phyloP scores from a whole-genome alignment of 64 coral and sea anemone genomes.

The Montipora sp. region DNA sequence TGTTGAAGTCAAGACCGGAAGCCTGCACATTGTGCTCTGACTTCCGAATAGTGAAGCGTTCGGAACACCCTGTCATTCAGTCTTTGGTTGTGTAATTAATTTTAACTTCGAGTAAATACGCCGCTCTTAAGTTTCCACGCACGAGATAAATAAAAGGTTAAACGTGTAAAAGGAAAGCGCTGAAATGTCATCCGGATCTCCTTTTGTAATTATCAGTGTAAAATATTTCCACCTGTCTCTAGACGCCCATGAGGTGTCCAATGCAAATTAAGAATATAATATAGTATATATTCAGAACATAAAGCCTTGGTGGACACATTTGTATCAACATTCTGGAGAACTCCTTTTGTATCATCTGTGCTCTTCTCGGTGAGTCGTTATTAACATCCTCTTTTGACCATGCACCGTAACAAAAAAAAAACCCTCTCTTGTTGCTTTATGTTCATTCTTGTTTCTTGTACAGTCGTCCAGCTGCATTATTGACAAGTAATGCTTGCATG shows the following conservation, averaged over 20 bases:
- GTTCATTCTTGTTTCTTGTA: too few relatives aligned
- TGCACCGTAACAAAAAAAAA: too few relatives aligned
- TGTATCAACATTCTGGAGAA: constrained; percentile 34
- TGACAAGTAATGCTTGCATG: too few relatives aligned
- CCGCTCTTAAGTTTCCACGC: constrained; percentile 24
- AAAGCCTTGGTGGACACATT: background rate
- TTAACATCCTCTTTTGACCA: background rate
- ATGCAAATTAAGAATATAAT: constrained; percentile 44
- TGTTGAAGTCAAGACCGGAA: constrained; percentile 1
- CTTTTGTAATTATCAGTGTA: constrained; percentile 25
- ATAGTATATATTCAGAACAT: constrained; percentile 33
- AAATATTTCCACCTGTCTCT: constrained; percentile 31
- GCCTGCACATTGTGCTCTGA: background rate
- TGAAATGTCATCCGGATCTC: constrained; percentile 36
- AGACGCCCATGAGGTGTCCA: constrained; percentile 18
- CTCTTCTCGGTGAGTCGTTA: background rate
- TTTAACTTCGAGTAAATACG: constrained; percentile 27
- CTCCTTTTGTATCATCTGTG: background rate
- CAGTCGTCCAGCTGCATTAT: too few relatives aligned
- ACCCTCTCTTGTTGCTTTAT: too few relatives aligned
- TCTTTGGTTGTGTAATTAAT: constrained; percentile 45
- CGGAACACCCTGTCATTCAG: constrained; percentile 43
- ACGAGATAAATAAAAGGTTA: constrained; percentile 53
- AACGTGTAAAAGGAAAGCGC: constrained; percentile 48
- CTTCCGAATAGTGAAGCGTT: constrained; percentile 36